These are phyloP conservation scores for Octodonta nipae DNA, from an alignment of 2,888 invertebrate species.

Conservation along the genomic window DNA sequence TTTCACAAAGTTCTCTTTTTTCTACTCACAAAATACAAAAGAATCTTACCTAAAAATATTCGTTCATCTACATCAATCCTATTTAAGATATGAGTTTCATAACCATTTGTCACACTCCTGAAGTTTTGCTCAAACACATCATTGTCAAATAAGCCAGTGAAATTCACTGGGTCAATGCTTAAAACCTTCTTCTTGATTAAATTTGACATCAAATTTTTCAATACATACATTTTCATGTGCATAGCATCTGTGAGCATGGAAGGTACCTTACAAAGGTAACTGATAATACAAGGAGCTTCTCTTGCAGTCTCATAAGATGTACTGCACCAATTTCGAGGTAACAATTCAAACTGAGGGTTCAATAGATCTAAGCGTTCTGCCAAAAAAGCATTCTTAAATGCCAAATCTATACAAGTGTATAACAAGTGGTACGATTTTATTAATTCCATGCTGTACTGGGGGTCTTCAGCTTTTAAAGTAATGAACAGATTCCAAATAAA, in stretches of 20 bases:
- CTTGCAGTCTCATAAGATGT: slow-evolving; percentile 44
- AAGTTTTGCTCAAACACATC: slow-evolving; percentile 73
- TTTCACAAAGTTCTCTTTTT: no score
- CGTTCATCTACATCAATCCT: slow-evolving; percentile 94
- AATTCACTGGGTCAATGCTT: slow-evolving; percentile 55
- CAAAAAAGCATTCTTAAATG: slow-evolving; percentile 75
- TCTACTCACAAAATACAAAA: no score
- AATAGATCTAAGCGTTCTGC: slow-evolving; percentile 70
- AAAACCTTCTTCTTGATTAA: slow-evolving; percentile 58
- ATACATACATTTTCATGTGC: slow-evolving; percentile 77
- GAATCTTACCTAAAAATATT: slow-evolving; percentile 72
- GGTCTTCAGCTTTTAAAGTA: slow-evolving; percentile 75
- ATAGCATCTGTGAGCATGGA: slow-evolving; percentile 79
- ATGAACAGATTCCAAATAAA: slow-evolving; percentile 91
- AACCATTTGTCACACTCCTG: slow-evolving; percentile 70
- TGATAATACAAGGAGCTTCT: slow-evolving; percentile 68
- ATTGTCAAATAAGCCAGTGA: slow-evolving; percentile 64
- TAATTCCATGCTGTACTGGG: slow-evolving; percentile 77
- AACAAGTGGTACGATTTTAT: slow-evolving; percentile 89
- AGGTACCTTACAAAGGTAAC: slow-evolving; percentile 15
- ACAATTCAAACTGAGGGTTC: slow-evolving; percentile 68
- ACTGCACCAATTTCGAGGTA: slow-evolving; percentile 55
- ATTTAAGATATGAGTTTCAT: slow-evolving; percentile 81
- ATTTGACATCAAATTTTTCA: slow-evolving; percentile 63
- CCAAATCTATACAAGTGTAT: slow-evolving; percentile 79